Evolutionary conservation across 2,113 vertebrate species (phyloP), one percentile per base, ranked within the genome.

Genomic region (Ivindomyrus marchei): DNA sequence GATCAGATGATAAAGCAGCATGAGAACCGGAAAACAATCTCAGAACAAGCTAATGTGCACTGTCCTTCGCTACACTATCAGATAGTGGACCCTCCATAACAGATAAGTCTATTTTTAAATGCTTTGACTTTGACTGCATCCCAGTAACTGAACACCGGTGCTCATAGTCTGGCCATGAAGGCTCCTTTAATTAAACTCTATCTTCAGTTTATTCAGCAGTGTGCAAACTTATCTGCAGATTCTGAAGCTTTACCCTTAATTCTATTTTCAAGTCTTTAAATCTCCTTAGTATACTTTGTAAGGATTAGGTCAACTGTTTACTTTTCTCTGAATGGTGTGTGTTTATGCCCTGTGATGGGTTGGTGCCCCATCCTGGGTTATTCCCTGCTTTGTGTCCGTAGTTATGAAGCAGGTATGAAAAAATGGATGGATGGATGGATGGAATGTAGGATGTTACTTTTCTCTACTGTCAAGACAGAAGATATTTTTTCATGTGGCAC

Each of bases 1-100:
- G 89, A 84, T 84, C n/a, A n/a, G 49, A 89, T 24, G 77, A 89
- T 89, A 36, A 85, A 45, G 50, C 42, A 31, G 50, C 21, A 42
- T 62, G 83, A 89, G 80, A 85, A 36, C 36, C n/a, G 4, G 52
- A 53, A 24, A 85, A 39, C 27, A 7, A 56, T 89, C 77, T 80
- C 21, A 84, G 36, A 52, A 42, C 42, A 89, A 45, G 70, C 58
- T 53, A 50, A 53, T 80, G 36, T 24, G 17, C 17, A 21, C 66
- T 52, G 46, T 0, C 21, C 50, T 42, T 31, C 50, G 17, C 86
- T 58, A 4, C 17, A 8, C 85, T 36, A 52, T 89, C 88, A 85
- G 80, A 85, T 45, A 56, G 46, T 36, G 27, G 31, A 17, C 36
- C 36, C 74, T 21, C 74, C 36, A 80, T 42, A 80, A 39, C 36